Conservation (phyloP, 2,113 vertebrate genomes). For the Campylomormyrus tamandua region DNA sequence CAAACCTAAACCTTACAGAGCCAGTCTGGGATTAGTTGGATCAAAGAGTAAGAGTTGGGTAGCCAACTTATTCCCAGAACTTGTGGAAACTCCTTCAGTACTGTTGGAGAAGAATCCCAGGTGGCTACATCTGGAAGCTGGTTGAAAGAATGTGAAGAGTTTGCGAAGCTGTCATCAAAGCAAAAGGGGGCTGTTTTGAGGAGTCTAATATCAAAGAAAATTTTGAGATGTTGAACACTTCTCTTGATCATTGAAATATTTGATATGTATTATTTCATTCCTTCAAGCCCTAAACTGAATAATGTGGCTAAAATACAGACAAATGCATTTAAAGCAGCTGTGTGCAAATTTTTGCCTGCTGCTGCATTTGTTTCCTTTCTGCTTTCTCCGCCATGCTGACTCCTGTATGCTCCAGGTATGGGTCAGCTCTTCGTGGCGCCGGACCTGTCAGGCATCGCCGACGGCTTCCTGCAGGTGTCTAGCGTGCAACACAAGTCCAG, state of each 20-base stretch:
- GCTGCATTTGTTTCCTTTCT: background rate
- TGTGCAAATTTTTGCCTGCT: background rate
- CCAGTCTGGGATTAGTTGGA: background rate
- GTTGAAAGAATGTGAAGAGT: background rate
- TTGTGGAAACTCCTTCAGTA: background rate
- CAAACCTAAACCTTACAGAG: background rate
- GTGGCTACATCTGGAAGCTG: background rate
- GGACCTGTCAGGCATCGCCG: conserved; percentile 66
- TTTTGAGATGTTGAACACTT: background rate
- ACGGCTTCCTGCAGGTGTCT: conserved; percentile 63
- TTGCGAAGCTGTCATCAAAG: background rate
- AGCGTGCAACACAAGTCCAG: conserved; percentile 71
- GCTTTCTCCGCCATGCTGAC: background rate
- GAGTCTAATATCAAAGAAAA: background rate
- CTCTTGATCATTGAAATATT: background rate
- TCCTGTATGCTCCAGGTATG: conserved; percentile 59
- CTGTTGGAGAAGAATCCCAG: background rate
- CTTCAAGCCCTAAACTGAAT: background rate
- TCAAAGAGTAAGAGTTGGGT: background rate
- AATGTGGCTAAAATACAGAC: background rate
- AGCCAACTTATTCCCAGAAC: background rate
- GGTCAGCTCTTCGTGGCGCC: conserved; percentile 69
- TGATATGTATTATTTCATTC: background rate
- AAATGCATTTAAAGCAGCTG: background rate
- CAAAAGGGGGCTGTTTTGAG: background rate